phyloP scores from a whole-genome alignment of 2,113 vertebrate species.

The Silurus glanis region DNA sequence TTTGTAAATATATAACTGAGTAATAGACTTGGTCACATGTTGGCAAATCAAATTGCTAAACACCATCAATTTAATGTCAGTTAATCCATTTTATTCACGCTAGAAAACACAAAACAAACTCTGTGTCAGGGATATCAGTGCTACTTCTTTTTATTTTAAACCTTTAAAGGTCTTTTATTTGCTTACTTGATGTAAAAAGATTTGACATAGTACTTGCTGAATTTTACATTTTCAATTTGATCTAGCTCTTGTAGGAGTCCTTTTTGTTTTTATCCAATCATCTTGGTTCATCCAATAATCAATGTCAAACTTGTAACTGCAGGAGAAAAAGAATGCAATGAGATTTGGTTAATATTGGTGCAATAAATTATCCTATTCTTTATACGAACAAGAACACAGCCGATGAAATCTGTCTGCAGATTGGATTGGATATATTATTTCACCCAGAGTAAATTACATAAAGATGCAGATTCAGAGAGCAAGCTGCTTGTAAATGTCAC shows the following conservation, averaged over 20 bases:
- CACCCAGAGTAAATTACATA: neutral
- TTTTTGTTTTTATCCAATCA: neutral
- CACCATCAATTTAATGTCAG: neutral
- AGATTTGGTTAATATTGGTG: constrained; percentile 5
- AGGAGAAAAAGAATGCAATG: neutral
- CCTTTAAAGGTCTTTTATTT: neutral
- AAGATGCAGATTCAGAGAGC: constrained; percentile 7
- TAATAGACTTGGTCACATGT: neutral
- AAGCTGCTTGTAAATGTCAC: constrained; percentile 12
- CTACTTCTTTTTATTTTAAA: neutral
- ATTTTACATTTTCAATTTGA: neutral
- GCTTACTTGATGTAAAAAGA: neutral
- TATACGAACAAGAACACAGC: neutral
- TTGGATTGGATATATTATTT: constrained; percentile 21
- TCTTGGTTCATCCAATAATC: neutral
- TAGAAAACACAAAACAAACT: neutral
- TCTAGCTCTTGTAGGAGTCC: neutral
- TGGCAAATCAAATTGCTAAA: neutral
- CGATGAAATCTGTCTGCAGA: constrained; percentile 13
- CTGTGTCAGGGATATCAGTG: neutral
- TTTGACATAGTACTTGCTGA: neutral
- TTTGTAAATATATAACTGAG: neutral
- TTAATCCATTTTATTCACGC: neutral
- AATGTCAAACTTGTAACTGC: neutral
- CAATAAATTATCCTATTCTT: constrained; percentile 8